Conservation (phyloP, 2,888 invertebrate genomes). For the Elaeidobius kamerunicus region DNA sequence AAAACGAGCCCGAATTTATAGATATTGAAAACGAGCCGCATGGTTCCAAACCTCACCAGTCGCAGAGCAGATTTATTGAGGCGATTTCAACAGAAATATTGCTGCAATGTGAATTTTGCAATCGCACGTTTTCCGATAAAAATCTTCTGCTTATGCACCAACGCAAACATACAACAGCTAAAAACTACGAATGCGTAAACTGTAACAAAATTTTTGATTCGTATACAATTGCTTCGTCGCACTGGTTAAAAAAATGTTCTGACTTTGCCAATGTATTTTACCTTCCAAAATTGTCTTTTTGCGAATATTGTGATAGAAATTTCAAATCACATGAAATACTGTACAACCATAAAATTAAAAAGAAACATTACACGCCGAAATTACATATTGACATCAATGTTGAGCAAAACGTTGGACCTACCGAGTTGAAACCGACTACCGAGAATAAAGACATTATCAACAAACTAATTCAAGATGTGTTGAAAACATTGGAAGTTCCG, state of each 20-base stretch:
- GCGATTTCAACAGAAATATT: constrained; percentile 49
- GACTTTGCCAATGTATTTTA: constrained; percentile 52
- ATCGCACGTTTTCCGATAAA: constrained; percentile 55
- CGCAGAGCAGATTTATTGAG: constrained; percentile 38
- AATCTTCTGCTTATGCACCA: constrained; percentile 51
- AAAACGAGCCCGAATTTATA: constrained; percentile 1
- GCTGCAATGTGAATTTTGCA: constrained; percentile 62
- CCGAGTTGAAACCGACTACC: constrained; percentile 22
- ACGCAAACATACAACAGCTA: constrained; percentile 48
- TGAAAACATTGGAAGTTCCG: constrained; percentile 44
- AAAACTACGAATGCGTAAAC: constrained; percentile 51
- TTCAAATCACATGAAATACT: constrained; percentile 54
- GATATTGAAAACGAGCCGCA: background rate
- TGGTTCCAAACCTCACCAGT: constrained; percentile 4
- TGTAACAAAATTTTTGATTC: constrained; percentile 51
- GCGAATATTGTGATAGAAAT: constrained; percentile 52
- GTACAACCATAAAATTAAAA: constrained; percentile 58
- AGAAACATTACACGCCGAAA: constrained; percentile 50
- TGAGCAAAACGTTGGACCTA: constrained; percentile 1
- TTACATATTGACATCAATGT: constrained; percentile 35
- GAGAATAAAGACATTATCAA: constrained; percentile 45
- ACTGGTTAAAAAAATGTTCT: constrained; percentile 53
- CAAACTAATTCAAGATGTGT: constrained; percentile 46
- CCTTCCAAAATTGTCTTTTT: constrained; percentile 49
- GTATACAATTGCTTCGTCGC: constrained; percentile 54